Conservation (phyloP, 1,140 invertebrate species). For the Episyrphus balteatus region DNA sequence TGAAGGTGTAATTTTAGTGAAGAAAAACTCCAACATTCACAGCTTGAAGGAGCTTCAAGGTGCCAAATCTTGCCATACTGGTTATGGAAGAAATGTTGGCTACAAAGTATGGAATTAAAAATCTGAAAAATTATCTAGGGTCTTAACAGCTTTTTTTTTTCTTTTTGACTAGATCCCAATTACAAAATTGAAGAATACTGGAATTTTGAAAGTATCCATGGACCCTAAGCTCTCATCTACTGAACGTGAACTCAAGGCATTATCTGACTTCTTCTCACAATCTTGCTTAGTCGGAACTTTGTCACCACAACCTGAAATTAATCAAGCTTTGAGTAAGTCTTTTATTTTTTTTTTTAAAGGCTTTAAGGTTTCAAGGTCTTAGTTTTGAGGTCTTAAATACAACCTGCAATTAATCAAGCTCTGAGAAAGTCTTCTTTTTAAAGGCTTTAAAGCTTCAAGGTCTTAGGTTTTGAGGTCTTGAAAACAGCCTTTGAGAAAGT, state of each 20-base stretch:
- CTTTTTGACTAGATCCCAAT: slow-evolving; percentile 40
- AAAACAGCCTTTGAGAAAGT: too few relatives aligned
- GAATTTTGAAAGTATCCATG: slow-evolving; percentile 52
- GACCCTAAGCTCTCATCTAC: slow-evolving; percentile 55
- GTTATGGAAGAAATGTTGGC: slow-evolving; percentile 64
- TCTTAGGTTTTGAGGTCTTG: too few relatives aligned
- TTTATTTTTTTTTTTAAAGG: neutral
- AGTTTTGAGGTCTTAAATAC: too few relatives aligned
- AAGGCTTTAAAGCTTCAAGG: neutral
- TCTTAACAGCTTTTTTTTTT: neutral
- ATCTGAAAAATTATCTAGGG: too few relatives aligned
- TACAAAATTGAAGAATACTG: slow-evolving; percentile 58
- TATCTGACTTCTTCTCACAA: slow-evolving; percentile 59
- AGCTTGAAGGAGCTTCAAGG: slow-evolving; percentile 53
- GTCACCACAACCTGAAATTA: slow-evolving; percentile 60
- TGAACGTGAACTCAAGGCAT: slow-evolving; percentile 61
- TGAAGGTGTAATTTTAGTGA: slow-evolving; percentile 64
- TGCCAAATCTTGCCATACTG: slow-evolving; percentile 67
- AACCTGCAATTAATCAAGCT: slow-evolving; percentile 48
- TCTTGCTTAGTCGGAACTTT: slow-evolving; percentile 70
- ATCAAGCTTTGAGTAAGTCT: slow-evolving; percentile 54
- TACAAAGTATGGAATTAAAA: slow-evolving; percentile 49
- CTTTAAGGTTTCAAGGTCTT: too few relatives aligned
- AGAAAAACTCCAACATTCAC: slow-evolving; percentile 53
- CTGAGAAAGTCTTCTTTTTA: slow-evolving; percentile 52